Base-by-base conservation (phyloP, 2,113 vertebrate genomes). In the Cranoglanis bouderius region DNA sequence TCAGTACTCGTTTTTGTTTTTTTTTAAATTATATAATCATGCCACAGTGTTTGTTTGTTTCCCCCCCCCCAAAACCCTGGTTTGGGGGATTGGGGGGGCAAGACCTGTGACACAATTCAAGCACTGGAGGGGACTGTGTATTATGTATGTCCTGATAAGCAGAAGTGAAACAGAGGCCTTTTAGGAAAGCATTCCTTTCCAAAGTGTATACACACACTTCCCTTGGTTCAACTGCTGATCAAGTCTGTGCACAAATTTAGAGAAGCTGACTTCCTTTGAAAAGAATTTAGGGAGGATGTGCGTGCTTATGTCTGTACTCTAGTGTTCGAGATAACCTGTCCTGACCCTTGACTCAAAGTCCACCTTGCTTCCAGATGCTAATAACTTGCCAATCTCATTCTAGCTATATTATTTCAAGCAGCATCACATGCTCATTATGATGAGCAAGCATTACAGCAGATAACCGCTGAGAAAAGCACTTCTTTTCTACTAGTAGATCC, bases 201-300 rank as follows among this genome's bases (percentile, higher is more conserved):
- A 14, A 32, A 32, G 26, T 29, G 40, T 26, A 80, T 21, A 53
- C 35, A 55, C 43, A 67, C 46, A 38, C 65, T 81, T 46, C 51
- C 51, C 53, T 74, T 10, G 38, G 6, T 74, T 75, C 29, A 35
- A 59, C 53, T 63, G 81, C 7, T 75, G 1, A 61, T 9, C 2
- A 8, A 65, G 21, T 6, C 57, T 82, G 63, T n/a, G 14, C 38
- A 63, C 26, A 80, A 80, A 35, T 65, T 65, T 80, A 53, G 18
- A 53, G 24, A 70, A n/a, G 61, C 29, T n/a, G 19, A 84, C 51
- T 83, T 83, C 65, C 61, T 40, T 53, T 83, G 32, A 59, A 18
- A 77, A 75, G 40, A 88, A 49, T 75, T 77, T 77, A 35, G 12
- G n/a, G 53, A 84, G 67, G 82, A 75, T 61, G 80, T 74, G 35